Conservation (phyloP, 53 echinoderm and acorn worm genomes). For the Crossaster papposus region DNA sequence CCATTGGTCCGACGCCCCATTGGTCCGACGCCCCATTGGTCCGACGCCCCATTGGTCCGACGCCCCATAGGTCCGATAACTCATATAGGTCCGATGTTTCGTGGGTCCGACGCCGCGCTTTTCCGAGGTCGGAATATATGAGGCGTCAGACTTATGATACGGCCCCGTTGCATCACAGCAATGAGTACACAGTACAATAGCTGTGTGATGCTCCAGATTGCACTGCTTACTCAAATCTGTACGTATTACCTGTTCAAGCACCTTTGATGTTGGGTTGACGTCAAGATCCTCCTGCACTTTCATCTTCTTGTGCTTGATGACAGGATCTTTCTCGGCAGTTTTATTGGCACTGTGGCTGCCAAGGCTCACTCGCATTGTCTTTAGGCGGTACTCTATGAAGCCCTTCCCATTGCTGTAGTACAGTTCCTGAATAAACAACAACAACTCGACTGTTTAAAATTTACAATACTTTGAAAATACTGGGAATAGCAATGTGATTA, state of each 20-base stretch:
- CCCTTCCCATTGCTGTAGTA: constrained; percentile 28
- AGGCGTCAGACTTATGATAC: no score
- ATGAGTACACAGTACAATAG: no score
- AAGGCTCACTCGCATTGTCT: constrained; percentile 16
- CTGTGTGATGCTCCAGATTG: background rate
- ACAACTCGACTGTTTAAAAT: background rate
- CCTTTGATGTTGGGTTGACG: background rate
- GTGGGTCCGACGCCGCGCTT: no score
- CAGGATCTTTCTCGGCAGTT: background rate
- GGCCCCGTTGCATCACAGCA: no score
- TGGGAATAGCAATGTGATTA: no score
- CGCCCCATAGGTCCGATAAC: no score
- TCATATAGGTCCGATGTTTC: no score
- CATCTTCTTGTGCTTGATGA: background rate
- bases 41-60: no score
- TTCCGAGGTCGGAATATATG: no score
- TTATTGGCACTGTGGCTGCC: background rate
- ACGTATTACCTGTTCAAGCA: constrained; percentile 4
- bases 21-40: no score
- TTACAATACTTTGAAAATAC: background rate
- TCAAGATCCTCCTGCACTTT: background rate
- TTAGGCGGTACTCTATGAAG: constrained; percentile 21
- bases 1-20: no score
- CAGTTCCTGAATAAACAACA: constrained; percentile 6
- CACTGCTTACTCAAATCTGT: background rate